Conservation (phyloP, 2,113 vertebrate genomes). For the Dicrurus megarhynchus region DNA sequence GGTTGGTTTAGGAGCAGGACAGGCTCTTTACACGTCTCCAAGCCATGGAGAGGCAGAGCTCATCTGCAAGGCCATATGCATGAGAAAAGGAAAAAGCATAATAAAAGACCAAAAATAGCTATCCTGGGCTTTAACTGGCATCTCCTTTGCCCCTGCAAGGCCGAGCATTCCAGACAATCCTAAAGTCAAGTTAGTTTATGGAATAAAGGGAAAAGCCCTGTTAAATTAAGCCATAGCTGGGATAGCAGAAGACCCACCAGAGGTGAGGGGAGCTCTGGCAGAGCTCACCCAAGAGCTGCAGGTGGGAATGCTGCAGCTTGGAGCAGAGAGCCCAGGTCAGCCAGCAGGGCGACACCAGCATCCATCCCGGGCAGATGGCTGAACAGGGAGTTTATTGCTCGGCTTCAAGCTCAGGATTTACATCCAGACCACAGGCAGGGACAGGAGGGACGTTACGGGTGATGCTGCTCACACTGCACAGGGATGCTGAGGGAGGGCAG, state of each 20-base stretch:
- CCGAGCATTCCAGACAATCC: neutral
- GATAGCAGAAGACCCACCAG: neutral
- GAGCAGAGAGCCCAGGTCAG: neutral
- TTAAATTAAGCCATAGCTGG: neutral
- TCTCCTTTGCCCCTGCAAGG: neutral
- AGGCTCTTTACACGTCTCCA: neutral
- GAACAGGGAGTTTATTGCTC: neutral
- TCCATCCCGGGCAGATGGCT: fast-evolving
- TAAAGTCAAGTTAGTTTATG: neutral
- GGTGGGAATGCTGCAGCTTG: neutral
- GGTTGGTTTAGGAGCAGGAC: neutral
- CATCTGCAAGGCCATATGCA: neutral
- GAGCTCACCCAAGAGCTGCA: neutral
- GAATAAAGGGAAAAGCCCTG: neutral
- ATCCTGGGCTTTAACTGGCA: neutral
- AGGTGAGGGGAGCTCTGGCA: neutral
- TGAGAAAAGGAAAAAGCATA: neutral
- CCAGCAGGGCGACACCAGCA: neutral
- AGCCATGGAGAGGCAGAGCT: neutral
- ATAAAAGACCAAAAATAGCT: neutral
- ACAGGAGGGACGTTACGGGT: fast-evolving
- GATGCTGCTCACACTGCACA: neutral
- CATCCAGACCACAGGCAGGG: fast-evolving
- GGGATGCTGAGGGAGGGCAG: neutral
- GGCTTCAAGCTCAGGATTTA: neutral